These are phyloP conservation scores for Tichodroma muraria DNA, from an alignment of 2,113 vertebrate genomes.

Conservation along the genomic window DNA sequence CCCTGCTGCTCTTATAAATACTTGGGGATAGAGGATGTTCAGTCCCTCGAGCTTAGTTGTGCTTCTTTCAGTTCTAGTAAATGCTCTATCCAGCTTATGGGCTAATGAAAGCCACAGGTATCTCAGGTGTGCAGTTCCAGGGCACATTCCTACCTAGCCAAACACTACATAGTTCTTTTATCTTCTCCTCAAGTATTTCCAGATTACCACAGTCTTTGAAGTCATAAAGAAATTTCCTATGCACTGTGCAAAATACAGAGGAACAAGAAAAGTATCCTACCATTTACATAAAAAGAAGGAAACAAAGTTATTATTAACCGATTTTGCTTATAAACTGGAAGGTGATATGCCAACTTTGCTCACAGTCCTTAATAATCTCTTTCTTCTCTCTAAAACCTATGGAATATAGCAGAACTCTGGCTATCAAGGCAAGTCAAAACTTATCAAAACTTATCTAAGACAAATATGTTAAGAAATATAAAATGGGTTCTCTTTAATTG, in stretches of 20 bases:
- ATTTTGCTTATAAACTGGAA: background rate
- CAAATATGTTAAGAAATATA: background rate
- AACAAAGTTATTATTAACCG: background rate
- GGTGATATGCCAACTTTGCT: background rate
- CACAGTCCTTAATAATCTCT: background rate
- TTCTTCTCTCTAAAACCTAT: background rate
- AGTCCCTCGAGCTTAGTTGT: background rate
- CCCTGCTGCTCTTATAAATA: background rate
- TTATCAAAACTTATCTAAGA: too few species aligned
- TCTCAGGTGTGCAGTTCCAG: background rate
- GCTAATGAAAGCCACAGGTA: background rate
- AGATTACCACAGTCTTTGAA: background rate
- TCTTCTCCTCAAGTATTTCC: background rate
- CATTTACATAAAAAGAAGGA: background rate
- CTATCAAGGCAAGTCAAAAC: too few species aligned
- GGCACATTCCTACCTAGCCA: background rate
- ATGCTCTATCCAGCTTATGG: background rate
- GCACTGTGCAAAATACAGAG: background rate
- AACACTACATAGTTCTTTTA: background rate
- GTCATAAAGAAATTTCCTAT: background rate
- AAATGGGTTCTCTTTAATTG: background rate
- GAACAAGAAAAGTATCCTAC: background rate
- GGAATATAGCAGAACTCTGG: background rate
- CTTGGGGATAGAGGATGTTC: background rate
- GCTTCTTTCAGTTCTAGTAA: background rate